These are phyloP conservation scores for Oreocharis arfaki DNA, from an alignment of 2,113 vertebrate species.

Conservation along the genomic window DNA sequence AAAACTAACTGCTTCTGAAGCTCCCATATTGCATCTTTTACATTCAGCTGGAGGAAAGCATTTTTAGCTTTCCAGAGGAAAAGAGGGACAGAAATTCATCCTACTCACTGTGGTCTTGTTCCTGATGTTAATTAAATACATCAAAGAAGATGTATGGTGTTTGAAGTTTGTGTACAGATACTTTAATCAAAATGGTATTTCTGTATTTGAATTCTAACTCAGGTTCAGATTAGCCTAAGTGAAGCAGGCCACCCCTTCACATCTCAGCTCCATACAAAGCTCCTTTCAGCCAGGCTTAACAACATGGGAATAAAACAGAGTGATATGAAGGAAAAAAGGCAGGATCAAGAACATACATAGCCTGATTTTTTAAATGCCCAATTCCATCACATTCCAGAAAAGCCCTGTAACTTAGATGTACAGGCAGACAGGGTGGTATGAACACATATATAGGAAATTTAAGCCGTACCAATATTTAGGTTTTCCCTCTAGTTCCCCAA, in stretches of 20 bases:
- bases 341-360: neutral
- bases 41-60: neutral
- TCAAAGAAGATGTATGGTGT: neutral
- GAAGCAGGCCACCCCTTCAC: neutral
- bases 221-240: neutral
- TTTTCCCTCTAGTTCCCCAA: neutral
- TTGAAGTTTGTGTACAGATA: neutral
- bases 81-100: neutral
- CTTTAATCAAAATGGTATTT: neutral
- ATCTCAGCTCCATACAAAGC: neutral
- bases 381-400: neutral
- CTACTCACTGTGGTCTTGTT: neutral
- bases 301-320: neutral
- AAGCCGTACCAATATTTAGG: neutral
- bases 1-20: neutral
- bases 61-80: neutral
- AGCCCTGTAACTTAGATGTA: neutral
- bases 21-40: neutral
- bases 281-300: neutral
- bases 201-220: neutral
- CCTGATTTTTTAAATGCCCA: neutral
- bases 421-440: neutral
- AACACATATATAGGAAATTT: neutral
- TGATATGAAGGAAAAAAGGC: neutral
- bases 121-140: constrained; percentile 8